phyloP scores from a whole-genome alignment of 2,113 vertebrate genomes.

The Mastomys coucha region DNA sequence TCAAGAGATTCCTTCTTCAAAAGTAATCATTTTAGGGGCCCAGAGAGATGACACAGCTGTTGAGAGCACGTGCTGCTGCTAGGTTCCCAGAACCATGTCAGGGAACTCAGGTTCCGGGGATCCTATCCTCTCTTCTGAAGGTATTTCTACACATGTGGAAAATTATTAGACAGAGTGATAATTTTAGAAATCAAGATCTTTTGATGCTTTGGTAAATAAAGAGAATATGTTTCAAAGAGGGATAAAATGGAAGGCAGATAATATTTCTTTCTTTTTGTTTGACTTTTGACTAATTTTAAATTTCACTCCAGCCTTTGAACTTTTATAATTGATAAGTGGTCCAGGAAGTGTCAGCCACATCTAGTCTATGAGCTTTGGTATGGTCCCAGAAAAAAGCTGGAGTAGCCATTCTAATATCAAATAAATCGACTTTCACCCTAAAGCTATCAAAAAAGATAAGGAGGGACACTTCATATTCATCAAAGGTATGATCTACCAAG shows the following conservation, averaged over 20 bases:
- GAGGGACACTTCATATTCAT: no score
- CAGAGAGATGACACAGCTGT: no score
- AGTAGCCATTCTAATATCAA: no score
- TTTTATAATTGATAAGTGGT: background rate
- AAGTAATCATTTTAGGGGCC: constrained; percentile 1
- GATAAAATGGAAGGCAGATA: background rate
- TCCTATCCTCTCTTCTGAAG: background rate
- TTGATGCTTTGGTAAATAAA: constrained; percentile 1
- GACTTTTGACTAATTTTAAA: background rate
- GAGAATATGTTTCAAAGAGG: background rate
- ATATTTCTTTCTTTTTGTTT: background rate
- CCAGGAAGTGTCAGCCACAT: background rate
- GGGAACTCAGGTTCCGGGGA: background rate
- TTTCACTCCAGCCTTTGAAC: background rate
- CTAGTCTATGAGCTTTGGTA: background rate
- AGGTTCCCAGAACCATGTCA: background rate
- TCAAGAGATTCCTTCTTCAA: background rate
- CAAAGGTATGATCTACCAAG: no score
- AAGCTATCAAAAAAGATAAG: no score
- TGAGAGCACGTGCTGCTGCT: no score
- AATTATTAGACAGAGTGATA: background rate
- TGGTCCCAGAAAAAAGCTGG: no score
- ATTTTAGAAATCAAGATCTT: constrained; percentile 41
- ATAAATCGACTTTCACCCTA: no score
- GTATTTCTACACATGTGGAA: no score